Conservation (phyloP, 2,113 vertebrate genomes). For the Pavo muticus region DNA sequence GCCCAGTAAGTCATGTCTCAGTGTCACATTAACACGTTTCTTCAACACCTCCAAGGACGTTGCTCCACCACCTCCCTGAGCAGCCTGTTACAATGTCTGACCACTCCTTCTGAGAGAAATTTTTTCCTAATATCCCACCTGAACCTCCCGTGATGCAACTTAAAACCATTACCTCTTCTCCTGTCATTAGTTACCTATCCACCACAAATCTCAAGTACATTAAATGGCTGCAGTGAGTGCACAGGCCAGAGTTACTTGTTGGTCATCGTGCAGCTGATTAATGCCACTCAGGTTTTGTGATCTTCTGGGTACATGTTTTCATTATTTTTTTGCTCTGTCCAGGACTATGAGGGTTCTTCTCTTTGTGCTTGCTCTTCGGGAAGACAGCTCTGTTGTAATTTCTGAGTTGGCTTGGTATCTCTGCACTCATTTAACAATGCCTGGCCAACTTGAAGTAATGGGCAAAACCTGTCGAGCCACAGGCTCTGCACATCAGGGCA, state of each 20-base stretch:
- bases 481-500: neutral
- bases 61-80: no score
- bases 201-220: neutral
- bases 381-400: neutral
- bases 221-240: neutral
- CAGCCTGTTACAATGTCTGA: no score
- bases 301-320: neutral
- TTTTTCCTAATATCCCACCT: no score
- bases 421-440: neutral
- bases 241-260: neutral
- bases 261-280: neutral
- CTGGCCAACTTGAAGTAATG: neutral
- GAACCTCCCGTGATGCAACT: no score
- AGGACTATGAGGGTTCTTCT: neutral
- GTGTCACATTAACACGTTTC: no score
- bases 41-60: no score
- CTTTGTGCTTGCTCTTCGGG: neutral
- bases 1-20: no score
- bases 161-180: no score
- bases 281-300: neutral
- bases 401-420: conserved; percentile 4
- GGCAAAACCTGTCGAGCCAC: neutral
- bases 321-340: neutral
- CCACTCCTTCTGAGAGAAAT: no score
- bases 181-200: neutral